Evolutionary conservation across 1,140 invertebrate species (phyloP).

Genomic region (Sminthurides bifidus): DNA sequence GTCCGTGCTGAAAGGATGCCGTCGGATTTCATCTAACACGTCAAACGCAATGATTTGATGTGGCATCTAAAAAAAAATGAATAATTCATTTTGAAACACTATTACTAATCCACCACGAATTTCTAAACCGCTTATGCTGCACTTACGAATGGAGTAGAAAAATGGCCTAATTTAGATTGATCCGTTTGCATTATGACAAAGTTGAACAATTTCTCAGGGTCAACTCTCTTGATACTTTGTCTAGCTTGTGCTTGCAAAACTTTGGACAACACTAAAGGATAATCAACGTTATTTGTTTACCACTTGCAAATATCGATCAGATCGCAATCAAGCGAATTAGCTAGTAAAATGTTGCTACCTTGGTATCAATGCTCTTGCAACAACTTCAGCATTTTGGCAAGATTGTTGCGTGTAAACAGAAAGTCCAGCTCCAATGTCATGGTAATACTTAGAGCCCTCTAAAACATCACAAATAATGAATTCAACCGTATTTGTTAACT

Average conservation of each 20-base stretch:
- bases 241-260: neutral
- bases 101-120: neutral
- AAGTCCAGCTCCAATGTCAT: neutral
- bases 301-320: neutral
- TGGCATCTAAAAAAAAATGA: conserved; percentile 1
- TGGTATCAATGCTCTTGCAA: neutral
- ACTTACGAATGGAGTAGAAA: conserved; percentile 3
- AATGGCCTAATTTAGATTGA: neutral
- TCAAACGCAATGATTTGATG: conserved; percentile 7
- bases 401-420: conserved; percentile 1
- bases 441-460: neutral
- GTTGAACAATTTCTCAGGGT: neutral
- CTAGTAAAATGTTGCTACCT: too few relatives aligned
- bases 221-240: neutral
- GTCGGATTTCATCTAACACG: neutral
- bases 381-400: neutral
- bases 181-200: neutral
- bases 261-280: neutral
- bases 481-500: neutral
- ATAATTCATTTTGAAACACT: neutral
- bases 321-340: too few relatives aligned
- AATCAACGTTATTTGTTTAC: neutral
- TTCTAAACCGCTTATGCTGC: neutral
- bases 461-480: neutral
- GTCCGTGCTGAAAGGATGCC: neutral